Percentiles rank a stretch among this genome's conserved stretches.
Evolutionary conservation across 2,797 vertebrate genomes (phyloP).

Genomic region (Coluber constrictor): DNA sequence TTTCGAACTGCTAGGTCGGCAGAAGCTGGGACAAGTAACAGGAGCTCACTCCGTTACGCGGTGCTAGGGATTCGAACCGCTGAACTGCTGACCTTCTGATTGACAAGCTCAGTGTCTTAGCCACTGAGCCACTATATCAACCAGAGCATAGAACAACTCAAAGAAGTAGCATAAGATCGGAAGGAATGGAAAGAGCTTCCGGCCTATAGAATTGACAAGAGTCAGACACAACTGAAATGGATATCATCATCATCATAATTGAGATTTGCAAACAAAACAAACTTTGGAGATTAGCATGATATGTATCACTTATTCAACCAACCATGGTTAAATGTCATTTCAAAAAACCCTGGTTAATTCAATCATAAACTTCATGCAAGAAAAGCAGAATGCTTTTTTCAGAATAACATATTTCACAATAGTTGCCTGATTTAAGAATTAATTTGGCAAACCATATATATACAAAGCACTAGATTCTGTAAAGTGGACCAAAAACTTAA

Average conservation of each 20-base stretch:
- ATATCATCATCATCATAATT: neutral
- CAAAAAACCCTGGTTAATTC: neutral
- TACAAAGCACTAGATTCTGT: constrained; percentile 42
- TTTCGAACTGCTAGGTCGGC: too few species aligned
- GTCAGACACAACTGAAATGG: neutral
- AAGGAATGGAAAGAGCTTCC: neutral
- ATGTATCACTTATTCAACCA: neutral
- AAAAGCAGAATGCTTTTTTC: constrained; percentile 10
- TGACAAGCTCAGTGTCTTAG: too few species aligned
- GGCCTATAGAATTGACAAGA: neutral
- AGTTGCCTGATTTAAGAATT: constrained; percentile 12
- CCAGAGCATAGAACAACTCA: neutral
- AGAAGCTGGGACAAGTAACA: too few species aligned
- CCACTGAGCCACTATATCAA: neutral
- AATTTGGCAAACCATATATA: constrained; percentile 37
- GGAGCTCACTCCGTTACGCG: too few species aligned
- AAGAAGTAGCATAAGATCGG: neutral
- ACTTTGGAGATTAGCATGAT: neutral
- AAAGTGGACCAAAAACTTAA: constrained; percentile 56
- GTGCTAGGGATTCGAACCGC: too few species aligned
- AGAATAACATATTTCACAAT: neutral
- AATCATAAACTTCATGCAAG: neutral
- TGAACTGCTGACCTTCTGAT: too few species aligned
- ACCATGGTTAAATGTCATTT: neutral
- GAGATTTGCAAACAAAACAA: neutral